Evolutionary conservation across 2,113 vertebrate species (phyloP), one percentile per base, ranked within the genome.

Genomic region (Lampris megalopsis): DNA sequence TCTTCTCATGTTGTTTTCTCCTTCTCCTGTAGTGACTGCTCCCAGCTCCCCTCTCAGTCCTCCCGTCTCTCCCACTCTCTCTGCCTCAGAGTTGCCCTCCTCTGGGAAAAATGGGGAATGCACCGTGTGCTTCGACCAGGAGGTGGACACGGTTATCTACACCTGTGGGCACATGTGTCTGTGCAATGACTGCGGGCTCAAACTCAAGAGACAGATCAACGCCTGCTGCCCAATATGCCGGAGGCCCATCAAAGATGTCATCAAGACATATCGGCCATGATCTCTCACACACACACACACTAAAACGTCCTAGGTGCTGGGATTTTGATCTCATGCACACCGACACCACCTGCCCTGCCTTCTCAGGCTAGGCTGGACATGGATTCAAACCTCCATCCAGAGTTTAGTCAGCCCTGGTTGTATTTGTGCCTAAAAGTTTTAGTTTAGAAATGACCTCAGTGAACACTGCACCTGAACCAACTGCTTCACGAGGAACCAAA

Each of bases 131-230:
- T 99, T 99, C 37, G 98, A 99, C 85, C 96, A 96, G 45, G 97
- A 98, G 78, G 98, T 99, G 86, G 98, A 99, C 94, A 98, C 97
- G 0, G 98, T 99, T 82, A 99, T 99, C 94, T 99, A 99, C 93
- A 98, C 97, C 0, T 99, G 98, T 1, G 98, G 98, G 92, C 98
- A 99, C 94, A 98, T 99, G 98, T 99, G 98, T 90, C 94, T 99
- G 88, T 99, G 98, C 88, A 95, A 96, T 80, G 95, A 96, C 93
- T 99, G 98, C 0, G 98, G 98, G 81, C 95, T 97, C 89, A 97
- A 96, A 88, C 95, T 99, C 88, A 97, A 96, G 94, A 96, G 95
- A 82, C 98, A 98, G 92, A 95, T 96, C 71, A 96, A 97, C 0
- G 95, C 98, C 56, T 98, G 97, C 92, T 99, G 98, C 69, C 98